These are phyloP conservation scores for Lagopus muta DNA, from an alignment of 2,113 vertebrate species.

Conservation along the genomic window DNA sequence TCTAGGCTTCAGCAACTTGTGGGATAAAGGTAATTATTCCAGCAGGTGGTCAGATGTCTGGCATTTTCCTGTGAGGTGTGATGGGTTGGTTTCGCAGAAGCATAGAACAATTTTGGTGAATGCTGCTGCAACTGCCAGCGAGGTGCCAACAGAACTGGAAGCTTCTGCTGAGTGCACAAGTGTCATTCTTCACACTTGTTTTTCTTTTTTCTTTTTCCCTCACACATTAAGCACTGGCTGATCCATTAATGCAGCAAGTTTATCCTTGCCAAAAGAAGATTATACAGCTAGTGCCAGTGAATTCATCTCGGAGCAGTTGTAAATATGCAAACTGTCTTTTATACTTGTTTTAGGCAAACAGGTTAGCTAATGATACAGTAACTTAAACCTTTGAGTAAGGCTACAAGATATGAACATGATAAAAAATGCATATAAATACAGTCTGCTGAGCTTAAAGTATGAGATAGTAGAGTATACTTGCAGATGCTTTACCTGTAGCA, in stretches of 20 bases:
- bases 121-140: neutral
- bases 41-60: neutral
- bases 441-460: neutral
- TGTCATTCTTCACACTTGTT: neutral
- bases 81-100: neutral
- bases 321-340: neutral
- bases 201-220: neutral
- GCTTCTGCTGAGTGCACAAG: neutral
- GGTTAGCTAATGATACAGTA: neutral
- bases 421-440: neutral
- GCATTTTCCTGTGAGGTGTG: neutral
- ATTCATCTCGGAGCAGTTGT: neutral
- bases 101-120: neutral
- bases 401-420: neutral
- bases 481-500: neutral
- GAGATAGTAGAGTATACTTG: neutral
- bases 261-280: constrained; percentile 4
- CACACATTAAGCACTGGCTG: neutral
- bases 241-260: constrained; percentile 11
- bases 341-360: neutral
- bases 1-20: neutral
- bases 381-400: neutral
- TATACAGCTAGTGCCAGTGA: neutral
- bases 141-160: neutral
- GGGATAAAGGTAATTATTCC: neutral